phyloP scores from a whole-genome alignment of 2,797 vertebrate species.

The Chaenodraco wilsoni region DNA sequence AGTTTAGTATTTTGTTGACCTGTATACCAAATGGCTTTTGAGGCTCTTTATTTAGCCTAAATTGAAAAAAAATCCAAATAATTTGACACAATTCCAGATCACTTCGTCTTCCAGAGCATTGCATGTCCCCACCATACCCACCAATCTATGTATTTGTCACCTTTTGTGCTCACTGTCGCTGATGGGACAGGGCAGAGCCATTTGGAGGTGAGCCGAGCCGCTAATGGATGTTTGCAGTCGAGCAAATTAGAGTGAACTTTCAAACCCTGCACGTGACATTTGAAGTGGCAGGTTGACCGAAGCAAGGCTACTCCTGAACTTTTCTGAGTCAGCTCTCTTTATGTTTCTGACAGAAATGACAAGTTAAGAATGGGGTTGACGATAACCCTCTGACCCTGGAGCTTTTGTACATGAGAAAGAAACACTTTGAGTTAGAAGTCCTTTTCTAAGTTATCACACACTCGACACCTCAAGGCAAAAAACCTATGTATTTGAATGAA shows the following conservation, averaged over 20 bases:
- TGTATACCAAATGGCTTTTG: neutral
- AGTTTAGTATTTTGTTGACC: too few relatives aligned
- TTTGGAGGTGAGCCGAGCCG: slow-evolving; percentile 14
- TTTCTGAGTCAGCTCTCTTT: neutral
- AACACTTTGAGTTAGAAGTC: neutral
- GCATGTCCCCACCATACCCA: neutral
- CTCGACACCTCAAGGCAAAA: neutral
- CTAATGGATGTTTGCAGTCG: slow-evolving; percentile 43
- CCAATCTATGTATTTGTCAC: slow-evolving; percentile 1
- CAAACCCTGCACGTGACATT: slow-evolving; percentile 22
- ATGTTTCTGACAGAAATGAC: slow-evolving; percentile 29
- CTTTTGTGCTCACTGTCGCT: neutral
- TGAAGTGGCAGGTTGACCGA: slow-evolving; percentile 26
- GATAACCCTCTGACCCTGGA: slow-evolving; percentile 31
- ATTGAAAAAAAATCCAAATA: slow-evolving; percentile 1
- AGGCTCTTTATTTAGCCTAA: neutral
- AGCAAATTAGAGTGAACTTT: slow-evolving; percentile 44
- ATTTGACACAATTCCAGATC: neutral
- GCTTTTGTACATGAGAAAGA: slow-evolving; percentile 18
- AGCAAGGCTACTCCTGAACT: neutral
- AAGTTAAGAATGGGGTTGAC: slow-evolving; percentile 12
- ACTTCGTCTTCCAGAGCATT: neutral
- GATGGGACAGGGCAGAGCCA: neutral
- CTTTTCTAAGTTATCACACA: neutral
- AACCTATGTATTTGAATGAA: neutral